A percentile compares a stretch with the other conserved stretches of the same genome.
Conservation (phyloP, 2,797 vertebrate species). For the Alectoris magna region DNA sequence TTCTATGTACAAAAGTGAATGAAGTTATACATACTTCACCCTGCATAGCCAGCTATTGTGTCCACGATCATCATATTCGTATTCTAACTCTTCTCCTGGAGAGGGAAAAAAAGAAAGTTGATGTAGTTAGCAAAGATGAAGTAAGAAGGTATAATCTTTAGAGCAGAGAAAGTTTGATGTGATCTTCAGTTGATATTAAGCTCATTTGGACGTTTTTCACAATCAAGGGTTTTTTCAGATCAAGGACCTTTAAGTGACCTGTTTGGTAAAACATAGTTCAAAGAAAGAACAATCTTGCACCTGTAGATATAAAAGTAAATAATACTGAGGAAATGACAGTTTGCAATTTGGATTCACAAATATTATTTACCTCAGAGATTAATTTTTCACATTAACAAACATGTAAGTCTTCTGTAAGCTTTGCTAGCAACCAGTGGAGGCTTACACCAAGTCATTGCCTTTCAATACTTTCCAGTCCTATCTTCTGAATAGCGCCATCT, state of each 20-base stretch:
- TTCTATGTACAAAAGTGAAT: not conserved
- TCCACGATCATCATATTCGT: constrained; percentile 94
- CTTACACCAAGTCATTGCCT: not conserved
- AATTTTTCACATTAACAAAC: not conserved
- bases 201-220: not conserved
- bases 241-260: not conserved
- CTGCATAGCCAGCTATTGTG: constrained; percentile 95
- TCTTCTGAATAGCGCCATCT: not conserved
- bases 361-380: not conserved
- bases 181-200: not conserved
- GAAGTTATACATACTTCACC: constrained; percentile 86
- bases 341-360: not conserved
- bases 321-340: rapidly evolving
- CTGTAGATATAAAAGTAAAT: not conserved
- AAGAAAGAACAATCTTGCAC: not conserved
- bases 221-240: not conserved
- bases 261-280: not conserved
- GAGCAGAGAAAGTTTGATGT: not conserved
- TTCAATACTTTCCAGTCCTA: not conserved
- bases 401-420: not conserved
- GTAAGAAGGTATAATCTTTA: not conserved
- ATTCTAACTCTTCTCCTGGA: constrained; percentile 95
- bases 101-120: constrained; percentile 3
- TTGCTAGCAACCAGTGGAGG: not conserved
- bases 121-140: not conserved